phyloP scores from a whole-genome alignment of 2,797 vertebrate species.

The Halcyon leucocephala region DNA sequence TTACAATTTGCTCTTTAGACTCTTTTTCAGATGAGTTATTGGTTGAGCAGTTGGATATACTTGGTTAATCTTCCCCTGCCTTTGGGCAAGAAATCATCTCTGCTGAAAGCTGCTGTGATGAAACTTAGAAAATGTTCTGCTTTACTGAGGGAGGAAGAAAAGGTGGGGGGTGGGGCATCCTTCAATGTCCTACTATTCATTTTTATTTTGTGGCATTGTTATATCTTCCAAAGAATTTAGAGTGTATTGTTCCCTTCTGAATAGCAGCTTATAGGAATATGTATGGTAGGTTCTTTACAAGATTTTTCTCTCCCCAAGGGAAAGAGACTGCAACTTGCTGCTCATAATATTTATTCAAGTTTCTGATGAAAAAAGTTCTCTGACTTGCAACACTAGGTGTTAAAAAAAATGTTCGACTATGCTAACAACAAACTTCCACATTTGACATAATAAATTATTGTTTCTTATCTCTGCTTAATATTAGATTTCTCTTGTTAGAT shows the following conservation, averaged over 20 bases:
- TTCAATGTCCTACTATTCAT: conserved; percentile 22
- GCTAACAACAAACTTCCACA: not conserved
- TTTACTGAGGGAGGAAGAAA: conserved; percentile 23
- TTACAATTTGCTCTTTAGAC: conserved; percentile 65
- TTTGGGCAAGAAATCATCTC: conserved; percentile 75
- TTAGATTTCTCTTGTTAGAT: not conserved
- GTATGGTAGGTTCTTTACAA: not conserved
- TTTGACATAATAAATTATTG: not conserved
- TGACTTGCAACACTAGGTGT: not conserved
- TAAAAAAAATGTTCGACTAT: not conserved
- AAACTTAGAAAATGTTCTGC: conserved; percentile 58
- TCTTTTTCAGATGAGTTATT: conserved; percentile 72
- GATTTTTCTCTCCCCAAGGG: not conserved
- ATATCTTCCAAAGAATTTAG: conserved; percentile 42
- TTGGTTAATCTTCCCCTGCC: conserved; percentile 75
- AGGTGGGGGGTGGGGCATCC: not conserved
- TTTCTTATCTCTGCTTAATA: not conserved
- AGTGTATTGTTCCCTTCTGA: conserved; percentile 45
- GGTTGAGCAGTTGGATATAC: conserved; percentile 61
- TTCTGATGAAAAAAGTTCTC: not conserved
- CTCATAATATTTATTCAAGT: not conserved
- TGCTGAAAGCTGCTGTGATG: conserved; percentile 60
- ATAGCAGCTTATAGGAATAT: not conserved
- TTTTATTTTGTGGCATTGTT: conserved; percentile 57
- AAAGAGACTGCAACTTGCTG: not conserved